A percentile compares a stretch with the other conserved stretches of the same genome.
These are phyloP conservation scores for Scaptomyza flava DNA, from an alignment of 2,888 invertebrate species.

Conservation along the genomic window DNA sequence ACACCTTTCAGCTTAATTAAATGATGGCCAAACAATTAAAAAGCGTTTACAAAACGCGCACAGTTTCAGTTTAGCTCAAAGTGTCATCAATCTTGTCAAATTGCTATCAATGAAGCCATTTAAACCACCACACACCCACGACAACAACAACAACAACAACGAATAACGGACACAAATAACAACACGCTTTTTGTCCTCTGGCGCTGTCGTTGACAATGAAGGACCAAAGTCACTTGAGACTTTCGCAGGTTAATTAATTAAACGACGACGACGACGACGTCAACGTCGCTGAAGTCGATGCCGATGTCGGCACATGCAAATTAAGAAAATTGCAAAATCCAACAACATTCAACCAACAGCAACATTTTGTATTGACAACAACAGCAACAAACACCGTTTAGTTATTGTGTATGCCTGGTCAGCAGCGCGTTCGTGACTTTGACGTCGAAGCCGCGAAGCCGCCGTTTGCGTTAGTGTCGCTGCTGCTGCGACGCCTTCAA, in stretches of 20 bases:
- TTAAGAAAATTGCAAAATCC: slow-evolving; percentile 80
- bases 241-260: slow-evolving; percentile 71
- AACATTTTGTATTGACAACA: slow-evolving; percentile 46
- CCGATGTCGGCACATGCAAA: slow-evolving; percentile 71
- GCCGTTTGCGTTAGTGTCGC: slow-evolving; percentile 29
- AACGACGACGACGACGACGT: slow-evolving; percentile 49
- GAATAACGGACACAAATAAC: slow-evolving; percentile 6
- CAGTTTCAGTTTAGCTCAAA: slow-evolving; percentile 48
- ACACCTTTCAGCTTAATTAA: slow-evolving; percentile 72
- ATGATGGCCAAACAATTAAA: slow-evolving; percentile 70
- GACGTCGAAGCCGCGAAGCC: slow-evolving; percentile 40
- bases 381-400: slow-evolving; percentile 33
- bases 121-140: slow-evolving; percentile 25
- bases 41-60: slow-evolving; percentile 66
- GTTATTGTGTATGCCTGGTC: slow-evolving; percentile 59
- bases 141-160: not conserved
- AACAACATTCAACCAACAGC: slow-evolving; percentile 35
- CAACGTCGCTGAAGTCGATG: not conserved
- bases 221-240: slow-evolving; percentile 75
- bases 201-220: slow-evolving; percentile 47
- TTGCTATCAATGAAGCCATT: slow-evolving; percentile 55
- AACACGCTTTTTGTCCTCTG: slow-evolving; percentile 45
- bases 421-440: slow-evolving; percentile 40
- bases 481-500: slow-evolving; percentile 48
- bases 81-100: slow-evolving; percentile 76